These are phyloP conservation scores for Cricetomys ansorgei DNA, from an alignment of 2,113 vertebrate genomes.

Conservation along the genomic window DNA sequence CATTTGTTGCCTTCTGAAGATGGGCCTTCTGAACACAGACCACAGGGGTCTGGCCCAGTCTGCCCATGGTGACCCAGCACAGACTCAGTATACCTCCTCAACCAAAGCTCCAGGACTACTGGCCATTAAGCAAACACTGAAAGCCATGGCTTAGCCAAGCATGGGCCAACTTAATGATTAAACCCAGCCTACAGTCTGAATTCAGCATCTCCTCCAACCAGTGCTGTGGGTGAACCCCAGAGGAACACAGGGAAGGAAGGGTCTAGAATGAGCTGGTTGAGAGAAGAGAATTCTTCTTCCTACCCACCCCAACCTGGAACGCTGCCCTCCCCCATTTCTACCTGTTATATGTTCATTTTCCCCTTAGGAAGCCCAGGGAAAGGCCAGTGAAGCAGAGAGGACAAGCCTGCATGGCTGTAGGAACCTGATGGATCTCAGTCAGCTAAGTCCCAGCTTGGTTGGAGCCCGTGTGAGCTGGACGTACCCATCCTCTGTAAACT, in stretches of 20 bases:
- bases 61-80: neutral
- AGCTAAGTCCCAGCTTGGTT: neutral
- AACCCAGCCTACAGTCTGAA: slow-evolving; percentile 29
- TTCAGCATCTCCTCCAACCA: slow-evolving; percentile 26
- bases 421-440: neutral
- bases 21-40: neutral
- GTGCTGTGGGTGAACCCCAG: neutral
- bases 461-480: neutral
- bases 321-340: neutral
- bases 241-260: neutral
- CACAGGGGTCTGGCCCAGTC: neutral
- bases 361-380: neutral
- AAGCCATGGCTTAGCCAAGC: neutral
- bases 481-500: neutral
- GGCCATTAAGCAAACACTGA: neutral
- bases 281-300: neutral
- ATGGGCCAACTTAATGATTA: slow-evolving; percentile 59
- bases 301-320: neutral
- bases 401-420: fast-evolving
- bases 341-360: neutral
- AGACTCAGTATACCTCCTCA: neutral
- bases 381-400: neutral
- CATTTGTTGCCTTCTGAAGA: neutral
- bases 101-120: neutral
- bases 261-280: neutral